Evolutionary conservation across 2,888 invertebrate genomes (phyloP), one percentile per base, ranked within the genome.

Genomic region (Patella caerulea): DNA sequence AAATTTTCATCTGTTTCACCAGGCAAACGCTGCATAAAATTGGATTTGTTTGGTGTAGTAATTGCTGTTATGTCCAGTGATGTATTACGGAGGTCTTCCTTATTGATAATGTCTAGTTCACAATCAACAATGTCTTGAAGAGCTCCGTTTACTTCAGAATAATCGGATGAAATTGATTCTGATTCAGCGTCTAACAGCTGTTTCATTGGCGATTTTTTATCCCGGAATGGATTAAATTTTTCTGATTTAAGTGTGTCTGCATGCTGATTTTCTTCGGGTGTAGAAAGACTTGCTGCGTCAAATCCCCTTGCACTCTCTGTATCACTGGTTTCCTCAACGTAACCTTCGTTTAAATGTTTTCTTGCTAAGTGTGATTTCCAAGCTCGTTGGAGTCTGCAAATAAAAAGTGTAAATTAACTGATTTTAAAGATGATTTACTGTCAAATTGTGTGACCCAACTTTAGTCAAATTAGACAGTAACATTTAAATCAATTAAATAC

Each of bases 121-220:
- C 80, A 76, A 69, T 87, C 86, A 12, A 82, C 83, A 19, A 88
- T 80, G 56, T 89, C 88, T 73, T 82, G 83, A 15, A 88, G 79
- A 12, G 88, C 85, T 5, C 86, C 88, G 11, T 84, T 85, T 73
- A 88, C 84, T 77, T 91, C 90, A 0, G 90, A 90, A 79, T 88
- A 88, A 75, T 89, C 89, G 4, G 90, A 90, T 9, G 85, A 80
- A 24, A 88, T 72, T 1, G 87, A 86, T 71, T 85, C 86, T 71
- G 83, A 83, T 76, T 86, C 86, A 0, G 76, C 74, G 73, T 86
- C 83, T 9, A 24, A 45, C 70, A 77, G 73, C 29, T 72, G 72
- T 72, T 69, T 72, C 59, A 77, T 59, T 17, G 77, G 77, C 19
- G 77, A 77, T 45, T 77, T 77, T 54, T 73, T 77, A 53, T 71